These are phyloP conservation scores for Ametastegia equiseti DNA, from an alignment of 2,888 invertebrate genomes.

Conservation along the genomic window DNA sequence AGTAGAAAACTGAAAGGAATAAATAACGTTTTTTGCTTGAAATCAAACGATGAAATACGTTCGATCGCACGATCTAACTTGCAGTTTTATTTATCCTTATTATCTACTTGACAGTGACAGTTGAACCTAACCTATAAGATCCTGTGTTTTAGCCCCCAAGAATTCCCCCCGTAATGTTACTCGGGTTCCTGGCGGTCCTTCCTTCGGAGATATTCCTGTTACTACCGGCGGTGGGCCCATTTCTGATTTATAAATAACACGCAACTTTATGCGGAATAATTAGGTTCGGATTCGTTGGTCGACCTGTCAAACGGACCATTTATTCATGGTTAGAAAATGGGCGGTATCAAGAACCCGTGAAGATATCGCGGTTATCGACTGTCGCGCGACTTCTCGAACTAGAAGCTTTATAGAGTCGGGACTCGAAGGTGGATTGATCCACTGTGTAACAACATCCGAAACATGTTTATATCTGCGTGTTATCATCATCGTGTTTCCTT, in stretches of 20 bases:
- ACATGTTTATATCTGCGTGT: neutral
- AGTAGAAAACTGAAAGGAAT: no score
- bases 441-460: neutral
- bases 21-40: no score
- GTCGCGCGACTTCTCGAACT: neutral
- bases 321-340: slow-evolving; percentile 3
- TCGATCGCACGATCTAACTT: no score
- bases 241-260: neutral
- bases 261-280: neutral
- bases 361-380: slow-evolving; percentile 19
- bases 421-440: neutral
- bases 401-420: neutral
- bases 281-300: neutral
- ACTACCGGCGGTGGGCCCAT: slow-evolving; percentile 92
- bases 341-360: neutral
- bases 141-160: slow-evolving; percentile 90
- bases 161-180: slow-evolving; percentile 97
- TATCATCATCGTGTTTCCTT: neutral
- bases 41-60: no score
- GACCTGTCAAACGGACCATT: slow-evolving; percentile 9
- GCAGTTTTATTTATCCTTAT: neutral
- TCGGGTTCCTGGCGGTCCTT: slow-evolving; percentile 97
- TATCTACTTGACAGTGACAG: slow-evolving; percentile 32
- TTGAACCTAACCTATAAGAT: slow-evolving; percentile 85
- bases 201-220: slow-evolving; percentile 98